These are phyloP conservation scores for Capitulum mitella DNA, from an alignment of 2,888 invertebrate genomes.

Conservation along the genomic window DNA sequence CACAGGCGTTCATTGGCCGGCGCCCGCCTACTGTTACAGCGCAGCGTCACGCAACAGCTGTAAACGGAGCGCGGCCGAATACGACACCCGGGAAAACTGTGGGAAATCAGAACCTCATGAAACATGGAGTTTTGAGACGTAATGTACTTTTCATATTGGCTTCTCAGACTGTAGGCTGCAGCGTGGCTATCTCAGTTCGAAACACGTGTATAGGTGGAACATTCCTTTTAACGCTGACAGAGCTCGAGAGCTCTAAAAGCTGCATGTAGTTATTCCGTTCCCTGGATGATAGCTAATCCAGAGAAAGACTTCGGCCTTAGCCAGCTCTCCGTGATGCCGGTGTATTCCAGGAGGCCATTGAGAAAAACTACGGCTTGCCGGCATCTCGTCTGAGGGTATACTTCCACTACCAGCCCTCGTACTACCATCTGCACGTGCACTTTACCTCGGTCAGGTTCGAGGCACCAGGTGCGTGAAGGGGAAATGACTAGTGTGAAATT, in stretches of 20 bases:
- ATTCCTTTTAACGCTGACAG: constrained; percentile 24
- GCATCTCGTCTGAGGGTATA: constrained; percentile 64
- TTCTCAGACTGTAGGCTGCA: background rate
- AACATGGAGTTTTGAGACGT: too few species aligned
- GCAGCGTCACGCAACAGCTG: too few species aligned
- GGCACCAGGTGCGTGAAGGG: constrained; percentile 59
- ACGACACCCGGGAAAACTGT: background rate
- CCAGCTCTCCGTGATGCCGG: background rate
- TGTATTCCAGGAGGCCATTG: constrained; percentile 31
- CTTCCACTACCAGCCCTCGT: constrained; percentile 93
- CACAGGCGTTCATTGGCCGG: too few species aligned
- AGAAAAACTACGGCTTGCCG: constrained; percentile 33
- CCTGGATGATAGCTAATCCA: too few species aligned
- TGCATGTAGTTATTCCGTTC: background rate
- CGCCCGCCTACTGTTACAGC: too few species aligned
- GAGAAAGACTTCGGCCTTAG: background rate
- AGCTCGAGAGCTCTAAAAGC: constrained; percentile 30
- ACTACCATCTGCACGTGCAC: constrained; percentile 93
- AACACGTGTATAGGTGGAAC: too few species aligned
- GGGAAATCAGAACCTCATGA: too few species aligned
- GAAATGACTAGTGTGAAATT: too few species aligned
- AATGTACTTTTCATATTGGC: background rate
- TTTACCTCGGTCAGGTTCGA: constrained; percentile 73
- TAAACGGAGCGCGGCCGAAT: too few species aligned
- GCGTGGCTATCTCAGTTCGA: too few species aligned